phyloP scores from a whole-genome alignment of 2,888 invertebrate genomes.

The Hypomecis punctinalis region DNA sequence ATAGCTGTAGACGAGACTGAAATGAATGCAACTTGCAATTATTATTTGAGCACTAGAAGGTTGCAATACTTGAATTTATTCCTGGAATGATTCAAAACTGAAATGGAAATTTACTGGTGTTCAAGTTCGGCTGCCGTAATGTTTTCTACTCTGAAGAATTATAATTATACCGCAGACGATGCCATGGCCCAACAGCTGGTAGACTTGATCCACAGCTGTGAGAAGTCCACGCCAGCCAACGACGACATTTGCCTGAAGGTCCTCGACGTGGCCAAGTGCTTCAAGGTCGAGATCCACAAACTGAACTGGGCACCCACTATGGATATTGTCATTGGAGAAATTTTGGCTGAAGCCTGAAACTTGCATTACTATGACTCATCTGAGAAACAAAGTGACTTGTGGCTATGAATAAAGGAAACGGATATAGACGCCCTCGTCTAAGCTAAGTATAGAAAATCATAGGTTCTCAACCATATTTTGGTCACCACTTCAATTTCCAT shows the following conservation, averaged over 20 bases:
- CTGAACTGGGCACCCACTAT: constrained; percentile 64
- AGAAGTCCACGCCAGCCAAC: constrained; percentile 35
- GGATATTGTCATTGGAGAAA: constrained; percentile 59
- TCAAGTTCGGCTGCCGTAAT: too few relatives aligned
- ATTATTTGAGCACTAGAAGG: background rate
- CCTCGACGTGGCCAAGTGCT: constrained; percentile 60
- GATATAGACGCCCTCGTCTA: too few relatives aligned
- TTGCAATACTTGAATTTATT: too few relatives aligned
- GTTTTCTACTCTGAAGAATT: too few relatives aligned
- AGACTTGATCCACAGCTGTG: constrained; percentile 59
- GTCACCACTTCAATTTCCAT: too few relatives aligned
- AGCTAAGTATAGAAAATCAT: too few relatives aligned
- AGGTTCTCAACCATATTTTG: too few relatives aligned
- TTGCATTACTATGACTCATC: background rate
- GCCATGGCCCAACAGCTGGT: constrained; percentile 58
- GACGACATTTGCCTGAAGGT: constrained; percentile 52
- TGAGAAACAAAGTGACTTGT: too few relatives aligned
- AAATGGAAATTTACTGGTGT: too few relatives aligned
- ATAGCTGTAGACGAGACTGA: background rate
- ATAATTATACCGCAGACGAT: constrained; percentile 54
- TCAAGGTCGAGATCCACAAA: constrained; percentile 65
- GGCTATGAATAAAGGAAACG: too few relatives aligned
- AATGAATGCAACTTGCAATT: background rate
- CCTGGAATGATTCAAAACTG: too few relatives aligned
- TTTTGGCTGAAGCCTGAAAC: constrained; percentile 55